Conservation (phyloP, 1,140 invertebrate species). For the Laupala kohalensis region DNA sequence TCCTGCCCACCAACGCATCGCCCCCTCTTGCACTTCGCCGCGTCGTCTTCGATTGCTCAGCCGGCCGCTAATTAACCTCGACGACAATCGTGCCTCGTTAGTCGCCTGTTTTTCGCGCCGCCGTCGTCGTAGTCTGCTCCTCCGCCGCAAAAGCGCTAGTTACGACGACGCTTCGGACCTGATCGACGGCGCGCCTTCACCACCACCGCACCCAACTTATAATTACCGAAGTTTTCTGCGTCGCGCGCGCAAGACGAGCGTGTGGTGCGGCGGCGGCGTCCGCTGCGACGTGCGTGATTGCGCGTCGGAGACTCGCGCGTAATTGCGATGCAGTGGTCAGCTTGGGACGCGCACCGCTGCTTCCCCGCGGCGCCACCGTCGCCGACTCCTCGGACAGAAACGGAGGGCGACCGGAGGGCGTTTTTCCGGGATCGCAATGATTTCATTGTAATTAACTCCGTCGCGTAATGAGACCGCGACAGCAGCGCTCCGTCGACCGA, state of each 20-base stretch:
- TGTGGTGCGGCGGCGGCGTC: no score
- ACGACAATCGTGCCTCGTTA: background rate
- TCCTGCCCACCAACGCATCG: background rate
- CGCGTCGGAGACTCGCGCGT: background rate
- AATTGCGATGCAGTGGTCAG: background rate
- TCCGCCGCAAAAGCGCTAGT: background rate
- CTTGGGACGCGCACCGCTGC: background rate
- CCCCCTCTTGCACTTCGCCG: background rate
- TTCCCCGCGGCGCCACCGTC: no score
- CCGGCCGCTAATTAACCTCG: background rate
- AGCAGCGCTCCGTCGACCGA: no score
- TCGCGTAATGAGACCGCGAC: constrained; percentile 4
- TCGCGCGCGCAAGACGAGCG: background rate
- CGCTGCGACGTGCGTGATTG: background rate
- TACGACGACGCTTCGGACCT: background rate
- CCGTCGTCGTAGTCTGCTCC: no score
- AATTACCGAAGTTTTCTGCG: background rate
- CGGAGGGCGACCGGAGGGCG: background rate
- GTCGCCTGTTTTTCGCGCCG: background rate
- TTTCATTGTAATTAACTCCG: constrained; percentile 6
- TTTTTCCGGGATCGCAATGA: background rate
- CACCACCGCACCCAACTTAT: background rate
- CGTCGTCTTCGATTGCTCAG: background rate
- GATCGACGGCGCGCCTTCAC: background rate
- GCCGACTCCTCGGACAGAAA: background rate